Base-by-base conservation (phyloP, 2,113 vertebrate genomes). In the Haliaeetus leucogaster region DNA sequence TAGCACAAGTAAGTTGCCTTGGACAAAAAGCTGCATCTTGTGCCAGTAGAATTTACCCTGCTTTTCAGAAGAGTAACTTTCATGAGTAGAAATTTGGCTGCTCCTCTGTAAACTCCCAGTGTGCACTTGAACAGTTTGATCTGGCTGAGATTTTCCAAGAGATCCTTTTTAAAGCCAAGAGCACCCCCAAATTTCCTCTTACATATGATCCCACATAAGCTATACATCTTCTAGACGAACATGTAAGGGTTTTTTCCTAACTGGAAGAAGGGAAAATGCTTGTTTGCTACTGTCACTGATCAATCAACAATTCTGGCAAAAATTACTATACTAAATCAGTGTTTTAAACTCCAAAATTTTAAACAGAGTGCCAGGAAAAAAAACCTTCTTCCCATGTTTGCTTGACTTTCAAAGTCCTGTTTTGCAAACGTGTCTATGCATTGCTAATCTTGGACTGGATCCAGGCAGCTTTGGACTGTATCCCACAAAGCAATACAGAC, bases 381-480 rank as follows among this genome's bases (percentile, higher is more conserved):
- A 50, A 12, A 3, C 5, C 6, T 67, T 90, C n/a, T 95, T 62
- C 30, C 26, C 7, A 9, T 42, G 18, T 87, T 89, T 93, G 47
- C 40, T 91, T 0, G 2, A 53, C 48, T 93, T 90, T 84, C 61
- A 34, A 82, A 85, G 40, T 65, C 34, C 61, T 94, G 48, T 87
- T 95, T 82, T 97, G 81, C 89, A 93, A 96, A 94, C 17, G 10
- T 9, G n/a, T 61, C 79, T 91, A 30, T 3, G 4, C 38, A 68
- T 92, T 86, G 95, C 61, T 87, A 84, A 93, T 82, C 70, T 68
- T 94, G 95, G 68, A 48, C 62, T 78, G 63, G 58, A 50, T 76
- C 84, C 93, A 95, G 27, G n/a, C 29, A 76, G 27, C 36, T 58
- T 78, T 94, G 93, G 90, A 67, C 70, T 43, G 13, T 65, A 40